Base-by-base conservation (phyloP, 92 coral and sea anemone species). In the Porites lobata region DNA sequence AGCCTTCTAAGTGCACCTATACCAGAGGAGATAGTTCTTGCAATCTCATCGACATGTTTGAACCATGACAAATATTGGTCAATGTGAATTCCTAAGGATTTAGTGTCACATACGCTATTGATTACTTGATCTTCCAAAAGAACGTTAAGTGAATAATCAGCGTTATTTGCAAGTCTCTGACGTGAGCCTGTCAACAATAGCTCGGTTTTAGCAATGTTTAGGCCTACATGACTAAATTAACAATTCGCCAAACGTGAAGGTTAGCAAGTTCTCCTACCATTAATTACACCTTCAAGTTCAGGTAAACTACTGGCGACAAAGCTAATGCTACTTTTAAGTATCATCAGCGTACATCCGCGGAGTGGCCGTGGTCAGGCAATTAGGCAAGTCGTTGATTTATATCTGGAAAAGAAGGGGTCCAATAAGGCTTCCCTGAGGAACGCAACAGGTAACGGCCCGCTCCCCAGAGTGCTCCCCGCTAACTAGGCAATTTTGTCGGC, bases 1-100 rank as follows among this genome's bases (percentile, higher is more conserved):
- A 29, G 32, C 32, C 32, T 29, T 29, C 32, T 29, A 29, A 29
- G 32, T 29, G 32, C 32, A 29, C 32, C 32, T 2, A 29, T 29
- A 29, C 32, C 32, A 29, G 32, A 0, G 32, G 32, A 29, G 3
- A 29, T 29, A 29, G 32, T 29, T 29, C 32, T 29, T 29, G 32
- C 32, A 29, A 29, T 29, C 32, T 2, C 32, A 29, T 29, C 32
- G 10, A 87, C 75, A 61, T 78, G 86, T 69, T 77, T 68, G 63
- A 38, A 59, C 90, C 91, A 78, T 50, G 90, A 54, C 69, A 80
- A 61, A 52, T 71, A 72, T 50, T 73, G 75, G 69, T 90, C 92
- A 38, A 90, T 90, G 68, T 65, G 68, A n/a, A 90, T 24, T 43
- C 91, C 88, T 43, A 91, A 73, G 13, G 94, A 91, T 69, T 91